These are phyloP conservation scores for Metridium senile DNA, from an alignment of 92 coral and sea anemone genomes.

Conservation along the genomic window DNA sequence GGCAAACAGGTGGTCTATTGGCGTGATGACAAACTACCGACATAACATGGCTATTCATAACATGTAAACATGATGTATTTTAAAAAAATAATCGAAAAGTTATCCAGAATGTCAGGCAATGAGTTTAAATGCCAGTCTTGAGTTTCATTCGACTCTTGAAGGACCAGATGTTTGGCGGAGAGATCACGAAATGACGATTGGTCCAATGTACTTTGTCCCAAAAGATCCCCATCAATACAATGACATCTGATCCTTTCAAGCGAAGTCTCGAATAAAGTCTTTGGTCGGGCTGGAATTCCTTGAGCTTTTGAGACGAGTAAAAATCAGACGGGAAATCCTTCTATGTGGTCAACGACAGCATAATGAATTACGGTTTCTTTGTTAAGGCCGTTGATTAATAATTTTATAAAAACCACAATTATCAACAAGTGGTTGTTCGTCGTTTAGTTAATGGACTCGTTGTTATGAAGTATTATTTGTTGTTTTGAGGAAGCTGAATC, in stretches of 20 bases:
- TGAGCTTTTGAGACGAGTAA: not conserved
- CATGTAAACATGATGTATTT: not conserved
- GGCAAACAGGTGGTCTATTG: constrained; percentile 1
- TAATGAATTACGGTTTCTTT: not conserved
- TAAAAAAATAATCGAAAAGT: not conserved
- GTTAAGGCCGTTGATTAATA: not conserved
- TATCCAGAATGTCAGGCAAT: not conserved
- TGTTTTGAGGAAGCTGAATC: not conserved
- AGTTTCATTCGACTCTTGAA: not conserved
- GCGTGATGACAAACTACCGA: not conserved
- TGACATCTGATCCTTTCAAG: not conserved
- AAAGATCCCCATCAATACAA: too few species aligned
- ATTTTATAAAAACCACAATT: not conserved
- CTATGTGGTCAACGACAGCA: not conserved
- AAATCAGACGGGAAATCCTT: not conserved
- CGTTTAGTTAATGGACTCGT: not conserved
- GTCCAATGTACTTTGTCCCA: too few species aligned
- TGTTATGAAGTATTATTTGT: not conserved
- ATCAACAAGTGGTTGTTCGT: not conserved
- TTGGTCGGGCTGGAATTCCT: not conserved
- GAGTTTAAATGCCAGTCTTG: not conserved
- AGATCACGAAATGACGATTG: not conserved
- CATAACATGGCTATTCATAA: not conserved
- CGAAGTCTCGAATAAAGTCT: not conserved
- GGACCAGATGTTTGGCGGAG: not conserved